Conservation (phyloP, 2,888 invertebrate genomes). For the Griposia aprilina region DNA sequence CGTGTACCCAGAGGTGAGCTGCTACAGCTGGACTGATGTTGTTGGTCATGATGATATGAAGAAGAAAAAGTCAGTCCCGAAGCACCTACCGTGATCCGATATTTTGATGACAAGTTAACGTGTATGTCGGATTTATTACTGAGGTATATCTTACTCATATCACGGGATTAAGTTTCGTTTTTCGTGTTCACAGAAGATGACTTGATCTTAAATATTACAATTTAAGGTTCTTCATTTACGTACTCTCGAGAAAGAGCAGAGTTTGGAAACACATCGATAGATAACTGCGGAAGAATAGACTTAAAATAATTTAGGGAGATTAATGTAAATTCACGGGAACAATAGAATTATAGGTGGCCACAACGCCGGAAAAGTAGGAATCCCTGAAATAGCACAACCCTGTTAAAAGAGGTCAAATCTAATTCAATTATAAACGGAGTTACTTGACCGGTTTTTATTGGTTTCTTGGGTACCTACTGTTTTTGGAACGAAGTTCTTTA, state of each 20-base stretch:
- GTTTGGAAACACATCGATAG: background rate
- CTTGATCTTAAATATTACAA: background rate
- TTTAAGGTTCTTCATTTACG: background rate
- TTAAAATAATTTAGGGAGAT: background rate
- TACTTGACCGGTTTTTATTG: background rate
- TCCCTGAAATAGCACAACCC: background rate
- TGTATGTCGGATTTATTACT: background rate
- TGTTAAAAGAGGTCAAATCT: constrained; percentile 13
- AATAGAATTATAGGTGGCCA: constrained; percentile 8
- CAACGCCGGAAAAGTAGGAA: background rate
- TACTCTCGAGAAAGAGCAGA: background rate
- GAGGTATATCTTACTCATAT: background rate
- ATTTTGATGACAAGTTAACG: constrained; percentile 1
- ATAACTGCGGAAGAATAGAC: background rate
- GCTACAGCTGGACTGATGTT: background rate
- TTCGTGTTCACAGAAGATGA: background rate
- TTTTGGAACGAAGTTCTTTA: too few species aligned
- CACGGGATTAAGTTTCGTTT: constrained; percentile 1
- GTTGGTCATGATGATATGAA: background rate
- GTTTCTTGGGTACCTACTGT: background rate
- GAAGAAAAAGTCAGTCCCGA: background rate
- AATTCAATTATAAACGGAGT: background rate
- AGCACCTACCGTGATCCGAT: background rate
- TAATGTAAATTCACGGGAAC: constrained; percentile 22
- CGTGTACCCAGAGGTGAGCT: background rate